A percentile compares a stretch with the other conserved stretches of the same genome.
Evolutionary conservation across 2,888 invertebrate species (phyloP).

Genomic region (Meteorus colon): DNA sequence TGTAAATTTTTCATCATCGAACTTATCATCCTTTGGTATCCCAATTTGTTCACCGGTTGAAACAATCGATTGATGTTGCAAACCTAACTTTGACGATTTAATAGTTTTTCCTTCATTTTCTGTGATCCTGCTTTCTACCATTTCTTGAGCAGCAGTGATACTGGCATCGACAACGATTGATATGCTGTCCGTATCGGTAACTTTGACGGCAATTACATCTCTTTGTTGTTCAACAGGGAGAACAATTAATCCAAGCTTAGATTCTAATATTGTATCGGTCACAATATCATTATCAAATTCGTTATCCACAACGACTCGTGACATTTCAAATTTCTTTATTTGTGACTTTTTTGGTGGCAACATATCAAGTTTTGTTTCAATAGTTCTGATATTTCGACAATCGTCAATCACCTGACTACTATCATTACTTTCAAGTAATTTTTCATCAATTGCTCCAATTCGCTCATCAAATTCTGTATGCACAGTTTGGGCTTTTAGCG

Average conservation of each 20-base stretch:
- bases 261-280: not conserved
- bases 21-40: not conserved
- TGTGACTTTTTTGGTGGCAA: constrained; percentile 69
- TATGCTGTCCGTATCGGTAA: not conserved
- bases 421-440: not conserved
- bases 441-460: not conserved
- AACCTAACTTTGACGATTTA: not conserved
- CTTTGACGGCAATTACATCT: not conserved
- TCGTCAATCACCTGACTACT: constrained; percentile 2
- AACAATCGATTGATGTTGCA: constrained; percentile 9
- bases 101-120: constrained; percentile 4
- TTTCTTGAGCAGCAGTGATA: constrained; percentile 11
- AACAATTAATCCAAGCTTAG: not conserved
- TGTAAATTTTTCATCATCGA: not conserved
- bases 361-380: constrained; percentile 44
- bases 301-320: constrained; percentile 53
- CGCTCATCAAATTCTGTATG: constrained; percentile 29
- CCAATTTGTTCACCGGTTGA: not conserved
- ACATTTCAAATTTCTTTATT: constrained; percentile 70
- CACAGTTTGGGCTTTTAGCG: not conserved
- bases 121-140: constrained; percentile 8
- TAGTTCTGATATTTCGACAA: constrained; percentile 36
- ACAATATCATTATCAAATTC: constrained; percentile 13
- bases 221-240: not conserved
- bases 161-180: not conserved